Conservation (phyloP, 2,113 vertebrate genomes). For the Archilochus colubris region DNA sequence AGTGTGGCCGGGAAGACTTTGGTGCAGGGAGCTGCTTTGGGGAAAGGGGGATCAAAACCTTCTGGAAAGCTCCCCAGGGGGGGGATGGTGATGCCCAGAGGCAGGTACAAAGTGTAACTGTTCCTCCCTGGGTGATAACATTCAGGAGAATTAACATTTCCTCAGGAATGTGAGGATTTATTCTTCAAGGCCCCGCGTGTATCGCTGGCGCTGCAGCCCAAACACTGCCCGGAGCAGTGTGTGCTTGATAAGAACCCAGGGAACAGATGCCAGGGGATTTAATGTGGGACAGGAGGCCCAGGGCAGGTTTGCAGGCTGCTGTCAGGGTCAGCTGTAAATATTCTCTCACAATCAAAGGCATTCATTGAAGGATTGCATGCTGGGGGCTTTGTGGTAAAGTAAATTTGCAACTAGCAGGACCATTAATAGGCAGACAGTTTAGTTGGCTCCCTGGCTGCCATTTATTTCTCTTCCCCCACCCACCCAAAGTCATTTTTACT, state of each 20-base stretch:
- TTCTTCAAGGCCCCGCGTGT: neutral
- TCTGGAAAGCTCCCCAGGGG: neutral
- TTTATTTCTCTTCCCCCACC: neutral
- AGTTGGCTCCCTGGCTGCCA: neutral
- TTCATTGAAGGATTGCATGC: constrained; percentile 60
- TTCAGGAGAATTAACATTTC: neutral
- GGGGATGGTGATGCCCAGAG: neutral
- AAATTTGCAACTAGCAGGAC: constrained; percentile 54
- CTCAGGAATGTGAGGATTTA: constrained; percentile 13
- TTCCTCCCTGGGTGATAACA: neutral
- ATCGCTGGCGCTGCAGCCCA: neutral
- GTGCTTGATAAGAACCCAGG: constrained; percentile 50
- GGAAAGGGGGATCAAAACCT: neutral
- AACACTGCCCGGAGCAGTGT: neutral
- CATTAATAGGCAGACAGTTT: constrained; percentile 56
- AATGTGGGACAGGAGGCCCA: constrained; percentile 49
- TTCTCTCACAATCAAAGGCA: constrained; percentile 62
- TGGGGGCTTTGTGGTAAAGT: constrained; percentile 52
- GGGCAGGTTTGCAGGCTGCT: constrained; percentile 42
- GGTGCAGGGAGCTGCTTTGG: neutral
- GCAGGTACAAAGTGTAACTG: constrained; percentile 12
- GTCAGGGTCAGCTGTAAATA: constrained; percentile 60
- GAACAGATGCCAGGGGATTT: constrained; percentile 47
- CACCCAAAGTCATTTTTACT: constrained; percentile 31
- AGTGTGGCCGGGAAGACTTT: neutral